Base-by-base conservation (phyloP, 2,888 invertebrate species). In the Leucophenga montana region DNA sequence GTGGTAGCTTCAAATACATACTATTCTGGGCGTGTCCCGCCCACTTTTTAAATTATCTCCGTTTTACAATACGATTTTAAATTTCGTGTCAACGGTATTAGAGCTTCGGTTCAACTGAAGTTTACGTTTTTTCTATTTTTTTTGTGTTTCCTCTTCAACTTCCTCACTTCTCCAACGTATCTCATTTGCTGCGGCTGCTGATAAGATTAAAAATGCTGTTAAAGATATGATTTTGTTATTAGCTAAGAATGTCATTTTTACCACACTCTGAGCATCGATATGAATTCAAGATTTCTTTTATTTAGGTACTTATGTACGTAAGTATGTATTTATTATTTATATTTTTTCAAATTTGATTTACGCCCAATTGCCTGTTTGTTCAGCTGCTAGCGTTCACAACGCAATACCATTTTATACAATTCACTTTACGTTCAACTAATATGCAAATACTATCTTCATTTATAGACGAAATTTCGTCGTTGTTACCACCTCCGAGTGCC, bases 391-490 rank as follows among this genome's bases (percentile, higher is more conserved):
- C 22, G 20, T 64, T 20, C 44, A 46, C 9, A 39, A 39, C 39
- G 4, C 5, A n/a, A 11, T 14, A 39, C 39, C 33, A 18, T 14
- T 39, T 53, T 3, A 53, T 14, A 18, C 11, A 31, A 31, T 66
- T 57, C 46, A 46, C 33, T 57, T 57, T 8, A 22, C 22, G 11
- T 22, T 20, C 31, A 20, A 56, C n/a, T 66, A 54, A 22, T 6
- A 56, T 31, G 56, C 66, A 56, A 14, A 39, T 39, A n/a, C n/a
- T 54, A 57, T 54, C 39, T 62, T 53, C 53, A 62, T 16, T 77
- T 82, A 3, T 69, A 86, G 85, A 84, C 78, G 85, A 85, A 67
- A 71, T 85, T 54, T 75, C 86, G 73, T 80, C 83, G 61, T 76
- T 79, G 67, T 75, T 82, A 67, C 79, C 82, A 56, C 76, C 80